These are phyloP conservation scores for Heliconius congener DNA, from an alignment of 1,140 invertebrate species.

Conservation along the genomic window DNA sequence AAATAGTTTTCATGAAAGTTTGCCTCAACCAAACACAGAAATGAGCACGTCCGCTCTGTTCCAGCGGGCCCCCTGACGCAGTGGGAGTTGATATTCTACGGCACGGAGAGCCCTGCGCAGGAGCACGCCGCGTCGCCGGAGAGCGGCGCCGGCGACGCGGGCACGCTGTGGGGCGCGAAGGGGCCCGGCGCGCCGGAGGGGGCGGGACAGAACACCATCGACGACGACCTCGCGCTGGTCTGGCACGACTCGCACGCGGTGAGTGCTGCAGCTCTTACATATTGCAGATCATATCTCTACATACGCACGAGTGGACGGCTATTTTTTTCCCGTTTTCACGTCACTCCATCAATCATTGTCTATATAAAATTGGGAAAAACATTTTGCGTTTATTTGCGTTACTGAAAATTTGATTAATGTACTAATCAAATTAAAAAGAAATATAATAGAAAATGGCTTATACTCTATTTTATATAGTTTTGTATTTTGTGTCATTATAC, in stretches of 20 bases:
- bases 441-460: too few species aligned
- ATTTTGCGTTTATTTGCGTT: too few species aligned
- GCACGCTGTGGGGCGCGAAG: slow-evolving; percentile 44
- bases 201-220: slow-evolving; percentile 58
- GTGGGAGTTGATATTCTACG: slow-evolving; percentile 90
- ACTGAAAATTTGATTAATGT: too few species aligned
- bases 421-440: too few species aligned
- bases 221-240: slow-evolving; percentile 61
- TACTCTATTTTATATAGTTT: too few species aligned
- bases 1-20: slow-evolving; percentile 17
- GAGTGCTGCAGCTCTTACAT: slow-evolving; percentile 26
- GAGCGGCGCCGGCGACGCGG: slow-evolving; percentile 44
- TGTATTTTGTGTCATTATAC: too few species aligned
- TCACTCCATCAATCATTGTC: too few species aligned
- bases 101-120: slow-evolving; percentile 85
- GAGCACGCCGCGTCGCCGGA: slow-evolving; percentile 71
- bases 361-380: too few species aligned
- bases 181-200: slow-evolving; percentile 52
- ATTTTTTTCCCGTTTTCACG: too few species aligned
- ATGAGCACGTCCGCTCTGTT: slow-evolving; percentile 19
- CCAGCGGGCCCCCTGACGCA: slow-evolving; percentile 82
- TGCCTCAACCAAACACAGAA: background rate
- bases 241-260: slow-evolving; percentile 70
- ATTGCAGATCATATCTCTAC: too few species aligned
- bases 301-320: too few species aligned